Conservation (phyloP, 92 coral and sea anemone genomes). For the Montipora capitata region DNA sequence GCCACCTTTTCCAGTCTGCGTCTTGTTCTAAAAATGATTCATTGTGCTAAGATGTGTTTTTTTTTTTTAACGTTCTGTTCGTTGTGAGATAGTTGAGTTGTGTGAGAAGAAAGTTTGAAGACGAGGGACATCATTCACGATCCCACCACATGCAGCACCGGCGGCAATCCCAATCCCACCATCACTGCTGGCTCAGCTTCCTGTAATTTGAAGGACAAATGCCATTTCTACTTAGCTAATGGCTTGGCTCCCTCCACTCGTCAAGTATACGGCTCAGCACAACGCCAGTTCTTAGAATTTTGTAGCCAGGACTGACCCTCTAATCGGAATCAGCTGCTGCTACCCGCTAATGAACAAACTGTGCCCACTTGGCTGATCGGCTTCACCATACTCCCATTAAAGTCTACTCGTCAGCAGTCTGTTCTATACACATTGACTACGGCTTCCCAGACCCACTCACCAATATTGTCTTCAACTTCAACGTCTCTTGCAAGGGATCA, state of each 20-base stretch:
- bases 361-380: neutral
- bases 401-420: slow-evolving; percentile 22
- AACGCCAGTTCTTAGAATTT: slow-evolving; percentile 10
- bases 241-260: slow-evolving; percentile 8
- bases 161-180: neutral
- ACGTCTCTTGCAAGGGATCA: neutral
- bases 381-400: slow-evolving; percentile 20
- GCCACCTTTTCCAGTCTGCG: no score
- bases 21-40: no score
- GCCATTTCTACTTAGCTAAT: slow-evolving; percentile 6
- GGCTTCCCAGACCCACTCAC: slow-evolving; percentile 6
- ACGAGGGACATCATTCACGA: no score
- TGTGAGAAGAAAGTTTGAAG: no score
- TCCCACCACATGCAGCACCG: neutral
- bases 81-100: no score
- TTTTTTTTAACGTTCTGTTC: no score
- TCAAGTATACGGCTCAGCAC: neutral
- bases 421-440: neutral
- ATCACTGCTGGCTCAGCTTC: slow-evolving; percentile 8
- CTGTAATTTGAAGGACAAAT: neutral
- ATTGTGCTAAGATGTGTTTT: no score
- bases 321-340: neutral
- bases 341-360: neutral
- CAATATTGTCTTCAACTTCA: neutral
- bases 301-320: neutral